A percentile compares a stretch with the other conserved stretches of the same genome.
These are phyloP conservation scores for Alligator mississippiensis DNA, from an alignment of 2,113 vertebrate genomes.

Conservation along the genomic window DNA sequence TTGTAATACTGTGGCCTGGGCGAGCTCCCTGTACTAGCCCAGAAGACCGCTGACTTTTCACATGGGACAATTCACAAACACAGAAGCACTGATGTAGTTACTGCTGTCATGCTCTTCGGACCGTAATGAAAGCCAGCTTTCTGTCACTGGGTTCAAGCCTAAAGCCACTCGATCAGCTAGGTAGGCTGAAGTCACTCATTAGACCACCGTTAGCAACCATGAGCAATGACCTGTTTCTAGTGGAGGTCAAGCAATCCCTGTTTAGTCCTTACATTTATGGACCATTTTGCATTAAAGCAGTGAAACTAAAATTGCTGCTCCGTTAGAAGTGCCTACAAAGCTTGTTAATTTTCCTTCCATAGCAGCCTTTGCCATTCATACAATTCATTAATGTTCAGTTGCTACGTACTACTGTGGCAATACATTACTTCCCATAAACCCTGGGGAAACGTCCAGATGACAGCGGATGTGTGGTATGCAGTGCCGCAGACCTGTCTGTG, in stretches of 20 bases:
- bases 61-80: background rate
- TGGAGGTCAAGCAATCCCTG: background rate
- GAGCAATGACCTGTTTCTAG: background rate
- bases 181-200: background rate
- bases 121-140: background rate
- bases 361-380: background rate
- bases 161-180: background rate
- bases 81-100: background rate
- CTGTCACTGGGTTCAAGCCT: background rate
- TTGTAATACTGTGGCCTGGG: background rate
- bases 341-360: background rate
- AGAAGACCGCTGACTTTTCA: background rate
- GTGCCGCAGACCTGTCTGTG: too few species aligned
- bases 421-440: background rate
- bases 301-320: background rate
- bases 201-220: fast-evolving
- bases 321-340: background rate
- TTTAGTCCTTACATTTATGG: background rate
- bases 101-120: background rate
- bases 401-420: background rate
- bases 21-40: background rate
- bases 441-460: too few species aligned
- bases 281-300: background rate
- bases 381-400: background rate
- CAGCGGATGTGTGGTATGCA: too few species aligned